Base-by-base conservation (phyloP, 2,888 invertebrate species). In the Thereva unica region DNA sequence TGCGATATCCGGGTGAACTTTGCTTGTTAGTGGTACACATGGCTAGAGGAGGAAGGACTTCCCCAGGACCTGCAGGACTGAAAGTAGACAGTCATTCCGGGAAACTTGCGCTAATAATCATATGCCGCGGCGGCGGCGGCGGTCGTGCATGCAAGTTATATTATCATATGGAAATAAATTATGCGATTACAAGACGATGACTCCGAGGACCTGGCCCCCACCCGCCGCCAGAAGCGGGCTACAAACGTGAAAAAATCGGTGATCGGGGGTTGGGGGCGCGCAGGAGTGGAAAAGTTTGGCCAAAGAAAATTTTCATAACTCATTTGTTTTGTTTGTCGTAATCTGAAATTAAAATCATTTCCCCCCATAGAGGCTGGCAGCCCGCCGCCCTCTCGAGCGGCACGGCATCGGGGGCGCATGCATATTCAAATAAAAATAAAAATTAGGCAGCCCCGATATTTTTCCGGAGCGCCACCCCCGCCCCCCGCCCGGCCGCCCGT, bases 321-420 rank as follows among this genome's bases (percentile, higher is more conserved):
- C 66, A 69, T 69, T 68, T 69, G 56, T 69, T 63, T 69, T 69
- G 69, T 68, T 69, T 68, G 67, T 69, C 68, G 69, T 69, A 69
- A 69, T 69, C 69, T 69, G 69, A 69, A 69, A 69, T 69, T 69
- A 69, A 69, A 69, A 69, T 69, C 69, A 68, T 69, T 68, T 68
- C 64, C 64, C 64, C 42, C 55, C 55, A 23, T 38, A 37, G 53
- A 40, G 52, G 53, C 40, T n/a, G 37, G 38, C n/a, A 55, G 42
- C 40, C 64, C 67, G 42, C 53, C 38, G 49, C 34, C 52, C 63
- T 23, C 52, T 35, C 57, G 38, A 35, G 42, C 37, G 41, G 64
- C 35, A 12, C 9, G 42, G 42, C 8, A 35, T 34, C 41, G 42
- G 12, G 64, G 50, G 52, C 47, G 50, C 64, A 68, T 68, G 68